Evolutionary conservation across 2,888 invertebrate genomes (phyloP).

Genomic region (Morpho deidamia): DNA sequence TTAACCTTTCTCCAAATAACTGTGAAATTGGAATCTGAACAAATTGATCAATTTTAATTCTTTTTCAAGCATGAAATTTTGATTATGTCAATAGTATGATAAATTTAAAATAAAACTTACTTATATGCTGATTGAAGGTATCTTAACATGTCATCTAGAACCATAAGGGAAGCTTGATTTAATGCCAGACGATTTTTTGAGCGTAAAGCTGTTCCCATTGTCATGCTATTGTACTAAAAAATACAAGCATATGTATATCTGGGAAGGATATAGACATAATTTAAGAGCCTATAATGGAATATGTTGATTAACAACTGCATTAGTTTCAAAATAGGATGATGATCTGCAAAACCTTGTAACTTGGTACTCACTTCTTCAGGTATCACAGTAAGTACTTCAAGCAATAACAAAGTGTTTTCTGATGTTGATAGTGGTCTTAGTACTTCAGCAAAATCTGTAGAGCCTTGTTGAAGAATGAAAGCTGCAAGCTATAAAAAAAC

Average conservation of each 20-base stretch:
- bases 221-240: conserved; percentile 66
- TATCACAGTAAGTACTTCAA: conserved; percentile 91
- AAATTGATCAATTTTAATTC: too few species aligned
- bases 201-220: conserved; percentile 61
- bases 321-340: too few species aligned
- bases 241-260: background rate
- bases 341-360: too few species aligned
- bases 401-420: conserved; percentile 70
- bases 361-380: conserved; percentile 86
- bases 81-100: too few species aligned
- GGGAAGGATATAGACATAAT: too few species aligned
- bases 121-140: conserved; percentile 58
- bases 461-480: conserved; percentile 85
- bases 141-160: conserved; percentile 63
- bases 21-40: too few species aligned
- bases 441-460: conserved; percentile 85
- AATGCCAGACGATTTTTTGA: conserved; percentile 52
- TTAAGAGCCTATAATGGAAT: too few species aligned
- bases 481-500: conserved; percentile 85
- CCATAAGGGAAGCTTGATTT: conserved; percentile 60
- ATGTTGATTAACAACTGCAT: too few species aligned
- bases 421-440: conserved; percentile 80
- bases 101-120: conserved; percentile 37
- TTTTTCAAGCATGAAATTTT: too few species aligned
- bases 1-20: too few species aligned